phyloP scores from a whole-genome alignment of 2,113 vertebrate species.

The Ginglymostoma cirratum region DNA sequence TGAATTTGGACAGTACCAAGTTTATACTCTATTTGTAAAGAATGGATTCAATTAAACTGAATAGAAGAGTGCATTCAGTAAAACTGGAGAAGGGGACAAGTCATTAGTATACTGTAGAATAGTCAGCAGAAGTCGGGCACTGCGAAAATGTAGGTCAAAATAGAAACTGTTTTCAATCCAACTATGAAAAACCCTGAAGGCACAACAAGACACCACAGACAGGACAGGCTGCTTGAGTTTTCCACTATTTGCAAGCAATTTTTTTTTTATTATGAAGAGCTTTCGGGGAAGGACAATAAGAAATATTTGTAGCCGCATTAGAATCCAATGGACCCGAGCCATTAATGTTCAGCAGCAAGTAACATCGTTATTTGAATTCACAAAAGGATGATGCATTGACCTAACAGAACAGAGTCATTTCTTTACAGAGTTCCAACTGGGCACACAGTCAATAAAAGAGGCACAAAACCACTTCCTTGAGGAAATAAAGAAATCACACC shows the following conservation, averaged over 20 bases:
- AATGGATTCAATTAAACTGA: background rate
- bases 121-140: background rate
- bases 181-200: background rate
- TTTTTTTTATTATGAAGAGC: background rate
- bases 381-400: background rate
- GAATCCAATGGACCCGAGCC: background rate
- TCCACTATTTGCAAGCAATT: background rate
- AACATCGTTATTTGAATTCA: background rate
- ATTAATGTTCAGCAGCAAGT: background rate
- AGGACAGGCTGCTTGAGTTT: background rate
- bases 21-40: background rate
- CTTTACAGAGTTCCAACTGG: background rate
- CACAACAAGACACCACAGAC: background rate
- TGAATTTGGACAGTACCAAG: background rate
- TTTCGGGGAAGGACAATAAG: background rate
- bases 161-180: constrained; percentile 19
- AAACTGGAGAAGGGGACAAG: background rate
- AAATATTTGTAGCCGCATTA: background rate
- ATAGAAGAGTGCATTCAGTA: background rate
- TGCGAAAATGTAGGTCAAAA: background rate
- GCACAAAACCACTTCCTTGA: background rate
- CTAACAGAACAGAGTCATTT: background rate
- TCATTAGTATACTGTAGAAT: background rate
- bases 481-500: background rate
- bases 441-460: background rate